Percentiles rank a stretch among this genome's conserved stretches.
These are phyloP conservation scores for Belonocnema kinseyi DNA, from an alignment of 1,140 invertebrate species.

Conservation along the genomic window DNA sequence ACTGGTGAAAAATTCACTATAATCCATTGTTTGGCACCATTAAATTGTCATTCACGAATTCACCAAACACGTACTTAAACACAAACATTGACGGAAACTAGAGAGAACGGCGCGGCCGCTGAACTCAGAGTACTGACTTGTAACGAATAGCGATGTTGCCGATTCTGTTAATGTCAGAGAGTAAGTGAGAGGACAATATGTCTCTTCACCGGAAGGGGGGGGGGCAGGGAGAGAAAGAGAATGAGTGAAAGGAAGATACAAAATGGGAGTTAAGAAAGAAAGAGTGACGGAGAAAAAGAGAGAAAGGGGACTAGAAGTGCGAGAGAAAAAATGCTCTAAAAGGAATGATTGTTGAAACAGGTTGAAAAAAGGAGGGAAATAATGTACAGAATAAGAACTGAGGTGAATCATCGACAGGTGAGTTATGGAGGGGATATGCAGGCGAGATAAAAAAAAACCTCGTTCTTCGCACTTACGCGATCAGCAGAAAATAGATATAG, in stretches of 20 bases:
- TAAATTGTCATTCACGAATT: constrained; percentile 18
- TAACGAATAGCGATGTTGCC: constrained; percentile 6
- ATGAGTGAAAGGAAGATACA: background rate
- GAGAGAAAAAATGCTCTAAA: no score
- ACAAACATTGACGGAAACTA: background rate
- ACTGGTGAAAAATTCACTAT: background rate
- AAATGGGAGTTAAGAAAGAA: background rate
- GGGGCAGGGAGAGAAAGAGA: background rate
- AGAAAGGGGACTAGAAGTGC: background rate
- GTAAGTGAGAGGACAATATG: background rate
- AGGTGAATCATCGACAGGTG: constrained; percentile 10
- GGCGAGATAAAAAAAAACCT: background rate
- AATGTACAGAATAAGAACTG: background rate
- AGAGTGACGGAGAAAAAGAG: background rate
- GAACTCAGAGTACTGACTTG: constrained; percentile 12
- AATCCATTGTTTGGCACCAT: background rate
- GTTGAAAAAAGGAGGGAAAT: background rate
- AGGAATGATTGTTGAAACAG: background rate
- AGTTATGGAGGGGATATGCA: background rate
- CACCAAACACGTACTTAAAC: background rate
- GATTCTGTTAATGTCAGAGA: background rate
- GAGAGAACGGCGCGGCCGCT: background rate
- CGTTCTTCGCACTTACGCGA: no score
- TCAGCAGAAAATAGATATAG: no score
- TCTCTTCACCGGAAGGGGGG: no score